Conservation (phyloP, 1,140 invertebrate genomes). For the Planococcus citri region DNA sequence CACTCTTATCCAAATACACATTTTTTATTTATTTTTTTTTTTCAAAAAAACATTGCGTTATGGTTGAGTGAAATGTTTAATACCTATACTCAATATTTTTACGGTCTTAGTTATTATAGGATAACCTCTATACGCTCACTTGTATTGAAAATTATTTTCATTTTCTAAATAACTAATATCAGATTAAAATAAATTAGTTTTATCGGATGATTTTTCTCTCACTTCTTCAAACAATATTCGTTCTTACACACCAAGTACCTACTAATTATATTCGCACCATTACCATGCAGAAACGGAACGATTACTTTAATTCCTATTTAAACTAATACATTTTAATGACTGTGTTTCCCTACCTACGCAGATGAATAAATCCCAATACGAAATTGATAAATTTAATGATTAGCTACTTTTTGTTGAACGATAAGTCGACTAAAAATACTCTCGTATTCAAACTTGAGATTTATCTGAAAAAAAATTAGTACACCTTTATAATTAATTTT, state of each 20-base stretch:
- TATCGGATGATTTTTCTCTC: background rate
- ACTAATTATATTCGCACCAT: conserved; percentile 3
- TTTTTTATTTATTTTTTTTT: no score
- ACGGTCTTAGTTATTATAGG: no score
- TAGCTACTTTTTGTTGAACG: background rate
- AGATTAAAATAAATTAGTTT: background rate
- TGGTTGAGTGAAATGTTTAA: no score
- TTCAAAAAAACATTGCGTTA: no score
- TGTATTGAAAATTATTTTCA: background rate
- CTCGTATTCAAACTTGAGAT: background rate
- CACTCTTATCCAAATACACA: no score
- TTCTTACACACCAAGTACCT: background rate
- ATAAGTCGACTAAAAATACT: background rate
- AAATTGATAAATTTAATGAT: conserved; percentile 2
- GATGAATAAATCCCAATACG: no score
- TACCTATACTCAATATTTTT: no score
- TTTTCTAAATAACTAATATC: background rate
- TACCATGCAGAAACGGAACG: background rate
- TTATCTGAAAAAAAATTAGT: background rate
- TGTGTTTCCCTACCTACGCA: background rate
- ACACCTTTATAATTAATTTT: background rate
- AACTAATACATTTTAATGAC: conserved; percentile 2
- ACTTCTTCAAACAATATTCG: background rate
- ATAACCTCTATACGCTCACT: no score
- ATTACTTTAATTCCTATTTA: background rate